Conservation (phyloP, 2,888 invertebrate species). For the Tiphia femorata region DNA sequence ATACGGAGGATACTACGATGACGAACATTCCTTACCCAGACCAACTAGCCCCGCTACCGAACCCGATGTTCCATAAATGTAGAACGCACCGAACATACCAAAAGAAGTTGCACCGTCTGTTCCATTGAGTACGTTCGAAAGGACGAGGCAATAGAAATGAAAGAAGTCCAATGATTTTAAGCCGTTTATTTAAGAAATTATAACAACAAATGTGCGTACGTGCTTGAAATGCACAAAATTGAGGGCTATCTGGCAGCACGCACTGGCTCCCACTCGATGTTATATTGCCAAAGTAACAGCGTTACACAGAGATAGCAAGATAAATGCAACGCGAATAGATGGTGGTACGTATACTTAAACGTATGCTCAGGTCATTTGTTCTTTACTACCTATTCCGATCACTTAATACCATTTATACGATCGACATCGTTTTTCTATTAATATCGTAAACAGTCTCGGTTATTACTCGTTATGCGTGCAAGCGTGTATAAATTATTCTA, state of each 20-base stretch:
- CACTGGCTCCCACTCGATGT: constrained; percentile 11
- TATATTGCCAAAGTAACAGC: constrained; percentile 13
- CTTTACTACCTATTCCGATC: constrained; percentile 17
- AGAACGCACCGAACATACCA: neutral
- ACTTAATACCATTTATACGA: neutral
- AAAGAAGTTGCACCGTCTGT: too few species aligned
- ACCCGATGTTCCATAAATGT: neutral
- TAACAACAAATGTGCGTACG: constrained; percentile 39
- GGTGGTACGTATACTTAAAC: constrained; percentile 3
- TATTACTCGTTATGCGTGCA: constrained; percentile 13
- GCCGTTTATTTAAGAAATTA: constrained; percentile 54
- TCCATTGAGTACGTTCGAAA: too few species aligned
- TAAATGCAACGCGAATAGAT: constrained; percentile 14
- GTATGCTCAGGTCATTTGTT: constrained; percentile 9
- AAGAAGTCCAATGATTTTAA: constrained; percentile 28
- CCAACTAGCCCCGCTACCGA: neutral
- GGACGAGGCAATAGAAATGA: neutral
- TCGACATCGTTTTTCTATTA: constrained; percentile 6
- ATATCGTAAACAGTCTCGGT: constrained; percentile 24
- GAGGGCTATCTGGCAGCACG: constrained; percentile 19
- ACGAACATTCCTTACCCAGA: neutral
- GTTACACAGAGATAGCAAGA: constrained; percentile 16
- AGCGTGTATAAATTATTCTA: constrained; percentile 11
- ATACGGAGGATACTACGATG: constrained; percentile 19
- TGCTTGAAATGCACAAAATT: constrained; percentile 22